These are phyloP conservation scores for Plumapathes pennacea DNA, from an alignment of 92 coral and sea anemone genomes.

Conservation along the genomic window DNA sequence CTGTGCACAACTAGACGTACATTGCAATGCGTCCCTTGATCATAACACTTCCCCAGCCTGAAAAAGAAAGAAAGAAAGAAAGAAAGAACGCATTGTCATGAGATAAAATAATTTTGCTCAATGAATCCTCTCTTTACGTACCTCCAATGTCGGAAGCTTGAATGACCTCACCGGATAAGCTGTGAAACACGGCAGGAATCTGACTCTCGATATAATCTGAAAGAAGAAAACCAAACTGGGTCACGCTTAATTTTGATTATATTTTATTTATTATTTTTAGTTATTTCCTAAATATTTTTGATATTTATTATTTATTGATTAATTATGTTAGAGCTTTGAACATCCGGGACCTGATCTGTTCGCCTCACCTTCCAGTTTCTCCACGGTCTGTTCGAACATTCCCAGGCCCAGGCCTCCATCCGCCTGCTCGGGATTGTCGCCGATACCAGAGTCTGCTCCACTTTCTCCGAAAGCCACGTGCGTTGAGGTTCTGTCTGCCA, in stretches of 20 bases:
- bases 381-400: conserved; percentile 64
- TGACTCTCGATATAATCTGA: conserved; percentile 56
- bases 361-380: conserved; percentile 61
- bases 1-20: conserved; percentile 40
- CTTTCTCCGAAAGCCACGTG: conserved; percentile 59
- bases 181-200: conserved; percentile 72
- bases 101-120: no score
- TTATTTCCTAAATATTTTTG: not conserved
- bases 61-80: conserved; percentile 1
- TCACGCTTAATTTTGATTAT: no score
- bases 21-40: conserved; percentile 69
- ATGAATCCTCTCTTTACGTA: not conserved
- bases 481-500: conserved; percentile 39
- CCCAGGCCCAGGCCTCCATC: conserved; percentile 48
- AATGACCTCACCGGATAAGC: conserved; percentile 87
- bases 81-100: not conserved
- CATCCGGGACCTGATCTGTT: no score
- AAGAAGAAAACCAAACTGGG: not conserved
- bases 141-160: conserved; percentile 84
- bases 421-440: conserved; percentile 55
- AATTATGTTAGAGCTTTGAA: no score
- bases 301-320: no score
- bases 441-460: conserved; percentile 69
- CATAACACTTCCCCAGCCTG: conserved; percentile 75
- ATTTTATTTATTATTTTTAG: no score